These are phyloP conservation scores for Eufriesea mexicana DNA, from an alignment of 1,140 invertebrate species.

Conservation along the genomic window DNA sequence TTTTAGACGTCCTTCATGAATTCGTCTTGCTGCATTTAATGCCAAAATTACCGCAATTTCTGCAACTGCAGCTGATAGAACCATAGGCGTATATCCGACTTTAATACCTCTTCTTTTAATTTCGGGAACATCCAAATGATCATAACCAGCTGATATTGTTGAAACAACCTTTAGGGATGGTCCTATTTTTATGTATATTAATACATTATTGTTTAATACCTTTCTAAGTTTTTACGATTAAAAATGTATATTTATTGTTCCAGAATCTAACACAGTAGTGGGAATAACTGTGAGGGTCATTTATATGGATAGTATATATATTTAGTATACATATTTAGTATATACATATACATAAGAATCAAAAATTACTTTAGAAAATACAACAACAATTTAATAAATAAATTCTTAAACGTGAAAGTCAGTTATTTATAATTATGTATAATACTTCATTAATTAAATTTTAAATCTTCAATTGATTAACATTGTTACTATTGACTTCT, in stretches of 20 bases:
- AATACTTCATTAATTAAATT: background rate
- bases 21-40: slow-evolving; percentile 88
- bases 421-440: background rate
- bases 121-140: slow-evolving; percentile 87
- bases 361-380: background rate
- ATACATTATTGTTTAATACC: background rate
- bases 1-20: slow-evolving; percentile 87
- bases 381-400: background rate
- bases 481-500: background rate
- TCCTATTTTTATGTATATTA: slow-evolving; percentile 77
- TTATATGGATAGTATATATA: no score
- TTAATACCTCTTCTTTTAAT: slow-evolving; percentile 86
- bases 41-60: slow-evolving; percentile 91
- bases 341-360: no score
- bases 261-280: no score
- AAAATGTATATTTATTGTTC: no score
- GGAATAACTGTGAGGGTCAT: no score
- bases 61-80: slow-evolving; percentile 91
- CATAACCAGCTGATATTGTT: slow-evolving; percentile 91
- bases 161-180: slow-evolving; percentile 86
- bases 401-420: background rate
- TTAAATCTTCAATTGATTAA: background rate
- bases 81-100: slow-evolving; percentile 91
- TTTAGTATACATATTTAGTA: no score
- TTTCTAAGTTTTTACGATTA: background rate